Percentiles rank a stretch among this genome's conserved stretches.
Conservation (phyloP, 2,888 invertebrate species). For the Hydropsyche betteni region DNA sequence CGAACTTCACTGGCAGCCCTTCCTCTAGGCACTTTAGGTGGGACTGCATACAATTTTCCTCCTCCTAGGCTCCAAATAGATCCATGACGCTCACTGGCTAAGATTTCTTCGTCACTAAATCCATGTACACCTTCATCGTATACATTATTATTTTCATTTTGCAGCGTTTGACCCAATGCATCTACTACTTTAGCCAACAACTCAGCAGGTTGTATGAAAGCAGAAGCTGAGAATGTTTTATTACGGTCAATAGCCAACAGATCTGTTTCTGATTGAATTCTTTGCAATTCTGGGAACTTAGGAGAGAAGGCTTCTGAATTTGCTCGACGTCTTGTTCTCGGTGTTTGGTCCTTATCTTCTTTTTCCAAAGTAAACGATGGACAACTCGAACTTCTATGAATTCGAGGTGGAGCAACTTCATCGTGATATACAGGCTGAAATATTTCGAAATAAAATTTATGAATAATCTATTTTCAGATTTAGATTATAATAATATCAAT, state of each 20-base stretch:
- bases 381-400: slow-evolving; percentile 72
- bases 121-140: slow-evolving; percentile 70
- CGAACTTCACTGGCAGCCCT: slow-evolving; percentile 71
- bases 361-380: slow-evolving; percentile 76
- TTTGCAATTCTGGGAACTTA: slow-evolving; percentile 63
- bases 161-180: slow-evolving; percentile 71
- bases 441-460: slow-evolving; percentile 15
- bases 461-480: slow-evolving; percentile 2
- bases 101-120: slow-evolving; percentile 77
- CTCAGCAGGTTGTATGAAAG: slow-evolving; percentile 79
- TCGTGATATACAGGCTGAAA: slow-evolving; percentile 81
- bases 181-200: slow-evolving; percentile 80
- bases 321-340: slow-evolving; percentile 67
- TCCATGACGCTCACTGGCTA: slow-evolving; percentile 71
- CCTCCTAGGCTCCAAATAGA: slow-evolving; percentile 68
- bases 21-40: slow-evolving; percentile 61
- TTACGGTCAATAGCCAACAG: slow-evolving; percentile 80
- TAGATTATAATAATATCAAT: too few relatives aligned
- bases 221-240: slow-evolving; percentile 77
- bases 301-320: slow-evolving; percentile 71
- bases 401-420: slow-evolving; percentile 58
- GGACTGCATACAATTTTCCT: slow-evolving; percentile 57
- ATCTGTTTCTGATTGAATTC: slow-evolving; percentile 82
- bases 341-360: slow-evolving; percentile 60
- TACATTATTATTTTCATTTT: slow-evolving; percentile 61